These are phyloP conservation scores for Chaetops frenatus DNA, from an alignment of 2,113 vertebrate species.

Conservation along the genomic window DNA sequence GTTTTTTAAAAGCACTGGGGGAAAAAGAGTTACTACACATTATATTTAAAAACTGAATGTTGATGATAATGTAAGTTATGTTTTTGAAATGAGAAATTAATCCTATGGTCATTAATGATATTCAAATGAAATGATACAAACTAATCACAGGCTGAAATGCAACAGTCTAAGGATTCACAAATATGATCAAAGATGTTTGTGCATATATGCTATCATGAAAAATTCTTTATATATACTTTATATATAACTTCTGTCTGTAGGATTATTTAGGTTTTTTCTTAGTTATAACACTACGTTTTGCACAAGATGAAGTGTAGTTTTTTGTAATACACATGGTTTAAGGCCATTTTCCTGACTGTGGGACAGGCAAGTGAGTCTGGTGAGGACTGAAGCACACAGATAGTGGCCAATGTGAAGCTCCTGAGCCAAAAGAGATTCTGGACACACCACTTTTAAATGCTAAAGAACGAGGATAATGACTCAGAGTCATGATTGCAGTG, in stretches of 20 bases:
- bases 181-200: neutral
- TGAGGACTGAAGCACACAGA: neutral
- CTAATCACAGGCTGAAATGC: neutral
- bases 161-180: neutral
- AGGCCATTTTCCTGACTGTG: neutral
- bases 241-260: neutral
- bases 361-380: neutral
- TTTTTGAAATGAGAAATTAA: neutral
- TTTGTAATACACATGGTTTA: neutral
- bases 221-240: neutral
- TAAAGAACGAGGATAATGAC: neutral
- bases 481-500: neutral
- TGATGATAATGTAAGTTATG: neutral
- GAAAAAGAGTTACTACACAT: neutral
- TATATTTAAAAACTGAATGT: neutral
- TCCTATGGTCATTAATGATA: neutral
- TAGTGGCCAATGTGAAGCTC: accelerated
- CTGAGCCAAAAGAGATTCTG: neutral
- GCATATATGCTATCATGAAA: neutral
- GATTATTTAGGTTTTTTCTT: neutral
- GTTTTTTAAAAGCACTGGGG: neutral
- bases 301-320: neutral
- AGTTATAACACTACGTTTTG: neutral
- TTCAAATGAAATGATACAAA: neutral
- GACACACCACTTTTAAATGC: neutral